Conservation (phyloP, 2,797 vertebrate genomes). For the Lerista edwardsae region DNA sequence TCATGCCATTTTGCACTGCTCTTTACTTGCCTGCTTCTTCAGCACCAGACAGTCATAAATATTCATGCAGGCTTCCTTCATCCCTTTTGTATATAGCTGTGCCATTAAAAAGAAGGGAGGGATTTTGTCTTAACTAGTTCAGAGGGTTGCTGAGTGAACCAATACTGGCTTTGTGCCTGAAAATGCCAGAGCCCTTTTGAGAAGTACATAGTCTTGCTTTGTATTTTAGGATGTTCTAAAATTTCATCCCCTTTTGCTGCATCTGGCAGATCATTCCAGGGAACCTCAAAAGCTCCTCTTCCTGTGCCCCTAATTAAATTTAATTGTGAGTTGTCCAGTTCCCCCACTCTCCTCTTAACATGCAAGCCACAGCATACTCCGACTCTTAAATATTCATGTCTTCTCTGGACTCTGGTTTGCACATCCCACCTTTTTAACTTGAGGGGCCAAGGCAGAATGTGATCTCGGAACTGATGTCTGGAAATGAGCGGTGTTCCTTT, state of each 20-base stretch:
- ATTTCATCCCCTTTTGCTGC: background rate
- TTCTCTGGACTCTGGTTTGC: background rate
- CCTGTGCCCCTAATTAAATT: background rate
- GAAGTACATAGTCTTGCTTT: background rate
- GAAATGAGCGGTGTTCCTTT: too few relatives aligned
- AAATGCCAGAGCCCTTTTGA: background rate
- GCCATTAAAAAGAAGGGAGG: constrained; percentile 27
- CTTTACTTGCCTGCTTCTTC: constrained; percentile 56
- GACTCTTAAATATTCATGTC: constrained; percentile 12
- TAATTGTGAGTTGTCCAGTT: background rate
- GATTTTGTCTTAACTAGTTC: constrained; percentile 45
- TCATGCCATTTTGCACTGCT: constrained; percentile 42
- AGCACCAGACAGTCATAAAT: constrained; percentile 71
- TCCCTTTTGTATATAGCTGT: constrained; percentile 37
- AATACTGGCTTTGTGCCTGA: constrained; percentile 11
- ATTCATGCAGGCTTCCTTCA: constrained; percentile 56
- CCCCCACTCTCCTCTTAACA: background rate
- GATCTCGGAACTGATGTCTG: too few relatives aligned
- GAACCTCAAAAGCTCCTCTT: background rate
- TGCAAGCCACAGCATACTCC: background rate
- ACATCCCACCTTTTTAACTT: background rate
- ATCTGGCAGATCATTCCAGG: background rate
- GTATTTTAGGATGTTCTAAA: background rate
- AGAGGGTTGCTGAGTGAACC: constrained; percentile 46
- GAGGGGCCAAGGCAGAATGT: too few relatives aligned